Conservation (phyloP, 2,113 vertebrate genomes). For the Synchiropus splendidus region DNA sequence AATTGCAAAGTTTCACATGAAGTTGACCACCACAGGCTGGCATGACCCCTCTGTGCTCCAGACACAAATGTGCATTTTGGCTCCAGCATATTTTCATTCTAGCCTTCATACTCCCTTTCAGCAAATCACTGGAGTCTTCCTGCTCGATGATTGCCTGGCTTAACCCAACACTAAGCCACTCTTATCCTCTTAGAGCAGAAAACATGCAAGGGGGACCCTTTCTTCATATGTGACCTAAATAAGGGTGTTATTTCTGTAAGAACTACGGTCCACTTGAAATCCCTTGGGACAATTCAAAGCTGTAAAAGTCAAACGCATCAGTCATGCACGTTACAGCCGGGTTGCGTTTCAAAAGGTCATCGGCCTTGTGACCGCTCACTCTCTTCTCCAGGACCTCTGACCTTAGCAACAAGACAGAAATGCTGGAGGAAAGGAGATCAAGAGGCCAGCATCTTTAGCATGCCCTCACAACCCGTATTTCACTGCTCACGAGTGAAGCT, state of each 20-base stretch:
- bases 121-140: constrained; percentile 31
- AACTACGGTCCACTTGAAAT: constrained; percentile 7
- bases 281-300: constrained; percentile 10
- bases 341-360: constrained; percentile 40
- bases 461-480: constrained; percentile 19
- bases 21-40: constrained; percentile 35
- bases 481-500: constrained; percentile 5
- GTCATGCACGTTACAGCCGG: constrained; percentile 32
- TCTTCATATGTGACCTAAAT: constrained; percentile 25
- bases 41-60: constrained; percentile 6
- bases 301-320: constrained; percentile 34
- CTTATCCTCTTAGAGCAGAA: constrained; percentile 50
- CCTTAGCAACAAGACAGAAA: constrained; percentile 41
- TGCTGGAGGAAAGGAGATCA: constrained; percentile 23
- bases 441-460: constrained; percentile 15
- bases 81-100: constrained; percentile 32
- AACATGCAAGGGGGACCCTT: constrained; percentile 33
- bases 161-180: constrained; percentile 40
- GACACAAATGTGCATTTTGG: constrained; percentile 18
- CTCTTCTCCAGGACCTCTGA: constrained; percentile 30
- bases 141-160: constrained; percentile 42
- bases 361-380: constrained; percentile 22
- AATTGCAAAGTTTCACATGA: too few species aligned
- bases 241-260: constrained; percentile 2
- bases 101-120: constrained; percentile 20